A percentile compares a stretch with the other conserved stretches of the same genome.
phyloP scores from a whole-genome alignment of 2,888 invertebrate species.

The Heliconius hortense region DNA sequence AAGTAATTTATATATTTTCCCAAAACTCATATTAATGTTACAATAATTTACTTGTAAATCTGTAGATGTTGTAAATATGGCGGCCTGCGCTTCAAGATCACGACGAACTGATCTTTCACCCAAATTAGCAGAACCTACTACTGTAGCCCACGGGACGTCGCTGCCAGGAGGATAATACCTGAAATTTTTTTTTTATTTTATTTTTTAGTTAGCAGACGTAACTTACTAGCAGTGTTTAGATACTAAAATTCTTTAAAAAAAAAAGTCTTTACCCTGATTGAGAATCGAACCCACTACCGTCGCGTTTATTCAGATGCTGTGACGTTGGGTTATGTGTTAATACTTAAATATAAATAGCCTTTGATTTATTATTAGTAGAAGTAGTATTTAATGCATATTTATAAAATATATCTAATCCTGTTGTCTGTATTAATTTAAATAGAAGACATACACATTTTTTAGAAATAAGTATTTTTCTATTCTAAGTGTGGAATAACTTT shows the following conservation, averaged over 20 bases:
- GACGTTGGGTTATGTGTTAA: neutral
- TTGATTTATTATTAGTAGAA: neutral
- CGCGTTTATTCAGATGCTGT: no score
- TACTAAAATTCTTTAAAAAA: no score
- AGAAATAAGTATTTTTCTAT: no score
- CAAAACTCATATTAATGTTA: neutral
- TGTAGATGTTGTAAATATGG: constrained; percentile 87
- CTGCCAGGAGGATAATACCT: constrained; percentile 90
- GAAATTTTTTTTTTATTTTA: neutral
- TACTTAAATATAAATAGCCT: neutral
- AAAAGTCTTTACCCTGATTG: no score
- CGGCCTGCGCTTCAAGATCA: constrained; percentile 96
- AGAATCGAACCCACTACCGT: no score
- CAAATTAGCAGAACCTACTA: constrained; percentile 97
- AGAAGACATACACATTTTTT: no score
- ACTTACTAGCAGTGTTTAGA: no score
- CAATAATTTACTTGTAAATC: constrained; percentile 62
- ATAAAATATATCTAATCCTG: neutral
- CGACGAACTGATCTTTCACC: constrained; percentile 94
- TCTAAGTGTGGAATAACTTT: no score
- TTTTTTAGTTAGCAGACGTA: neutral
- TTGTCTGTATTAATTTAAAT: neutral
- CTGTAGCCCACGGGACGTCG: constrained; percentile 87
- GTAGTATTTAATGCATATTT: neutral
- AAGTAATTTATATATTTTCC: no score